Evolutionary conservation across 1,140 invertebrate species (phyloP), one percentile per base, ranked within the genome.

Genomic region (Psilanteris sp.): DNA sequence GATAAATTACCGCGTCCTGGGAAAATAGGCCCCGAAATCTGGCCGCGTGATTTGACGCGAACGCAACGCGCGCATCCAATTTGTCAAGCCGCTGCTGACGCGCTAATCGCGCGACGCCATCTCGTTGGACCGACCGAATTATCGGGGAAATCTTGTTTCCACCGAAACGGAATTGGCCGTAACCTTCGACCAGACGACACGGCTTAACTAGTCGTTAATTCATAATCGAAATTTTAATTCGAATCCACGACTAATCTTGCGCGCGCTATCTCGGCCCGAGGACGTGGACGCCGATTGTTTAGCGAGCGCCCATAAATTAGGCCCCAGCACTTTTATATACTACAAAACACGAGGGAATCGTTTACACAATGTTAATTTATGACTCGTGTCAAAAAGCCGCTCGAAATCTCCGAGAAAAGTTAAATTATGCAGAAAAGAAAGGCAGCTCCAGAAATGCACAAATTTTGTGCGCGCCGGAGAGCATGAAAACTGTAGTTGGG

Each of bases 371-470:
- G 55, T 39, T 55, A 64, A 73, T 73, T 73, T 73, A 73, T 73
- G 59, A 48, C 50, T 43, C 0, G 43, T 66, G 70, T 73, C 57
- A 64, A 50, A 64, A 50, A 22, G 43, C 41, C 34, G 41, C 27
- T 54, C 34, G 27, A 59, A 64, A 50, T 68, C 15, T 39, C 29
- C 10, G 18, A 67, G 64, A 73, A 62, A 68, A 71, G 10, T 50
- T 61, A 70, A 66, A 76, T 55, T 62, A 52, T 62, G 55, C 43
- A 54, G 61, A 48, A 61, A 67, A 57, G 37, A 59, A 76, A 71
- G 64, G 66, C 34, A 64, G 66, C 61, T 41, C 67, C 68, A 70
- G 70, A 82, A 83, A 83, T 81, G 78, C 77, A 80, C 75, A 78
- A 80, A 82, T 79, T 79, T 81, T 68, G 72, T 81, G 72, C 39